phyloP scores from a whole-genome alignment of 2,888 invertebrate species.

The Liposcelis brunnea region DNA sequence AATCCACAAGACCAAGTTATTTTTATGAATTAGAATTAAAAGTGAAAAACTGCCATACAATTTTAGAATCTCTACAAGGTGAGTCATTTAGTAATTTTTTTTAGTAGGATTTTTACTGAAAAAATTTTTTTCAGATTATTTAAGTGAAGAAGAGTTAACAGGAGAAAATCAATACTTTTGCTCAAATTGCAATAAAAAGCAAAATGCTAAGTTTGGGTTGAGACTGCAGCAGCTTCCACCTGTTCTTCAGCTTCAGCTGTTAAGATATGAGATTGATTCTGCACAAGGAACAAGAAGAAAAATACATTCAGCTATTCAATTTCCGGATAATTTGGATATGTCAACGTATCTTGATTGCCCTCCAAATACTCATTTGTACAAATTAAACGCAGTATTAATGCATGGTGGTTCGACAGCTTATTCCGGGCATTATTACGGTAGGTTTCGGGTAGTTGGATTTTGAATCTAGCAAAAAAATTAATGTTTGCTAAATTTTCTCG shows the following conservation, averaged over 20 bases:
- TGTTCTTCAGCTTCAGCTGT: constrained; percentile 39
- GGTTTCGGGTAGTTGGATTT: no score
- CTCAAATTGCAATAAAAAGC: constrained; percentile 33
- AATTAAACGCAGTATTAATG: constrained; percentile 43
- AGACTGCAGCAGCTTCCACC: constrained; percentile 35
- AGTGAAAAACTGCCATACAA: constrained; percentile 30
- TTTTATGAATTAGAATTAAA: constrained; percentile 43
- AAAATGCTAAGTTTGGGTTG: constrained; percentile 37
- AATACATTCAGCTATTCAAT: constrained; percentile 36
- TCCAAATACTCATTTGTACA: constrained; percentile 28
- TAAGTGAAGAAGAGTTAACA: constrained; percentile 38
- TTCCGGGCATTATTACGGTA: constrained; percentile 45
- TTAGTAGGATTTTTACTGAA: constrained; percentile 25
- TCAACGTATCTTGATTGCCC: constrained; percentile 26
- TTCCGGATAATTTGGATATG: constrained; percentile 42
- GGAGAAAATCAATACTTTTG: constrained; percentile 42
- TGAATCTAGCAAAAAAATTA: no score
- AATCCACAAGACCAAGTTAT: constrained; percentile 32
- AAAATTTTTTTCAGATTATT: constrained; percentile 28
- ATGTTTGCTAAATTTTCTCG: constrained; percentile 1
- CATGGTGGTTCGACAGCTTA: constrained; percentile 45
- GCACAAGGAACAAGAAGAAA: constrained; percentile 33
- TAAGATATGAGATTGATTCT: constrained; percentile 43
- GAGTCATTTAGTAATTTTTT: not conserved
- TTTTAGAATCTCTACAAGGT: constrained; percentile 15